phyloP scores from a whole-genome alignment of 2,113 vertebrate species.

The Polyodon spathula region DNA sequence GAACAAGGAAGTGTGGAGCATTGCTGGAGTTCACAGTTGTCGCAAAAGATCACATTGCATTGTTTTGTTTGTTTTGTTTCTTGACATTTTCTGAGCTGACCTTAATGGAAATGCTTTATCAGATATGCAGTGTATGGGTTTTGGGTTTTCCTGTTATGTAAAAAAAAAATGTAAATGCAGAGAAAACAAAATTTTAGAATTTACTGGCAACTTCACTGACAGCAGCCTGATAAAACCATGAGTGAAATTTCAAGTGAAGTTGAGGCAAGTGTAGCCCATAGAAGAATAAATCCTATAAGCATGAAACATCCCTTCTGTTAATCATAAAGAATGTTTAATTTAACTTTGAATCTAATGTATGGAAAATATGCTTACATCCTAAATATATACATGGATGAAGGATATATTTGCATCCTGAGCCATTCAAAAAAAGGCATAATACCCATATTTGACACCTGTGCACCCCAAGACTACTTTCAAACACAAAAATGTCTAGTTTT shows the following conservation, averaged over 20 bases:
- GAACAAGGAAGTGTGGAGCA: no score
- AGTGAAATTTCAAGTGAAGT: no score
- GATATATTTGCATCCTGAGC: no score
- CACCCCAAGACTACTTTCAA: no score
- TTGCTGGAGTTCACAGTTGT: no score
- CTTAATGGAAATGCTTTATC: neutral
- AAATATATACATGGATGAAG: conserved; percentile 40
- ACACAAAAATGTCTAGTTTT: no score
- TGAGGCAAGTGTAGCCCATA: conserved; percentile 4
- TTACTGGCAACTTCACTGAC: no score
- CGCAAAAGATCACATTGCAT: no score
- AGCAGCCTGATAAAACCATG: no score
- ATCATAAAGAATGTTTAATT: conserved; percentile 63
- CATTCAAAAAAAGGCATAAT: no score
- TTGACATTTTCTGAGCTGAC: neutral
- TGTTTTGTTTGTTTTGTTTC: neutral
- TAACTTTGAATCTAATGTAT: conserved; percentile 46
- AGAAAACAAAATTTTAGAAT: no score
- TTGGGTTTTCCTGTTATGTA: neutral
- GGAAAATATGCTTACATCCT: conserved; percentile 42
- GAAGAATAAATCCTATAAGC: conserved; percentile 22
- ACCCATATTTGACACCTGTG: no score
- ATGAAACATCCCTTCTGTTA: conserved; percentile 48
- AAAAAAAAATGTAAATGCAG: neutral
- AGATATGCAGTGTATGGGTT: neutral